These are phyloP conservation scores for Cacatua alba DNA, from an alignment of 2,113 vertebrate species.

Conservation along the genomic window DNA sequence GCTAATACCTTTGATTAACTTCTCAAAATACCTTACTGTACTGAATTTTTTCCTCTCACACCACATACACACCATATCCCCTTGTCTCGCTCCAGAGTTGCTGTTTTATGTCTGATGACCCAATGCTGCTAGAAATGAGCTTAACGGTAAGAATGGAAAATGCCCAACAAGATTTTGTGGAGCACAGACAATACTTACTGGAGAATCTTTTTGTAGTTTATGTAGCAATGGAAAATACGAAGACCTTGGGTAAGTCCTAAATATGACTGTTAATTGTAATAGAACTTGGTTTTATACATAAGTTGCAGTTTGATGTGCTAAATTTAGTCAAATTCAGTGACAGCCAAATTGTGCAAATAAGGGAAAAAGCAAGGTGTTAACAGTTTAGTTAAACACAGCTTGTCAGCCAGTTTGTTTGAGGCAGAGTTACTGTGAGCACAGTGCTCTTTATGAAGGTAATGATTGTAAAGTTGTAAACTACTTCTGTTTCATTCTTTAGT, in stretches of 20 bases:
- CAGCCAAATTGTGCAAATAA: background rate
- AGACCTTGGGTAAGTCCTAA: conserved; percentile 72
- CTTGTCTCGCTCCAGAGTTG: conserved; percentile 81
- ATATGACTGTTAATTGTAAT: background rate
- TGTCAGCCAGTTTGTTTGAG: background rate
- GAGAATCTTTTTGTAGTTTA: conserved; percentile 94
- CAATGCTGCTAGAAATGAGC: conserved; percentile 88
- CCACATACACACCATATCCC: background rate
- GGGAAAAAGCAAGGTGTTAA: background rate
- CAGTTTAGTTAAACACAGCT: background rate
- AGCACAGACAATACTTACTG: conserved; percentile 90
- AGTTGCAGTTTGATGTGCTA: background rate
- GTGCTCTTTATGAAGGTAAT: background rate
- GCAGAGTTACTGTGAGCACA: background rate
- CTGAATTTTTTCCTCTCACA: background rate
- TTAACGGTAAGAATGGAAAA: conserved; percentile 85
- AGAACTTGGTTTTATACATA: background rate
- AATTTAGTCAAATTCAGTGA: background rate
- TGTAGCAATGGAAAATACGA: conserved; percentile 76
- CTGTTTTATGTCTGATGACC: conserved; percentile 82
- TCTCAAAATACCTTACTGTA: background rate
- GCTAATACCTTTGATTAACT: background rate
- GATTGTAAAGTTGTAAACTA: background rate
- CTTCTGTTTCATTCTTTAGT: background rate
- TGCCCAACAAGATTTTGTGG: conserved; percentile 85